phyloP scores from a whole-genome alignment of 2,797 vertebrate genomes.

The Gephyroberyx darwinii region DNA sequence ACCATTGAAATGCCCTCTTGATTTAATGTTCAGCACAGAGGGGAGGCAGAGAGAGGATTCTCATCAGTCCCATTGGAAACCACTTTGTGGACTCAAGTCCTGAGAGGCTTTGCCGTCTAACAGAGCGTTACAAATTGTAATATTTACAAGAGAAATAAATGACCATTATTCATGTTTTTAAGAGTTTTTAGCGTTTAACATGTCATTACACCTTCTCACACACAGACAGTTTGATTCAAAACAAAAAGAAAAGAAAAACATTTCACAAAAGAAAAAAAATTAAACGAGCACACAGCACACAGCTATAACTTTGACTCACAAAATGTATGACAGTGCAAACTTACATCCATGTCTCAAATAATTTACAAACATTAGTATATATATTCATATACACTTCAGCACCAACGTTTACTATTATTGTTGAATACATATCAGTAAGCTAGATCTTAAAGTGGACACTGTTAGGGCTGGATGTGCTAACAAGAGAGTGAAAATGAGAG shows the following conservation, averaged over 20 bases:
- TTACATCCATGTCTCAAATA: constrained; percentile 82
- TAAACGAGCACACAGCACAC: constrained; percentile 76
- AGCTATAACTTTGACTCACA: constrained; percentile 78
- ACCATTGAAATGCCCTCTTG: constrained; percentile 52
- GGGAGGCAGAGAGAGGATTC: constrained; percentile 64
- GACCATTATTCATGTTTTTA: constrained; percentile 48
- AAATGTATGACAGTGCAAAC: constrained; percentile 80
- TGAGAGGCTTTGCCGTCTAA: constrained; percentile 76
- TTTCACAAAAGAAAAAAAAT: constrained; percentile 55
- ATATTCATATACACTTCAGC: constrained; percentile 81
- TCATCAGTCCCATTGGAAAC: constrained; percentile 56
- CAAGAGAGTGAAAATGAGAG: constrained; percentile 24
- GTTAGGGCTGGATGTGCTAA: constrained; percentile 66
- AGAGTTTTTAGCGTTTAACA: constrained; percentile 65
- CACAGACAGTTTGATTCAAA: constrained; percentile 58
- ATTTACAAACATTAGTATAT: constrained; percentile 85
- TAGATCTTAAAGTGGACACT: constrained; percentile 70
- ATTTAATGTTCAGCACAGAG: constrained; percentile 61
- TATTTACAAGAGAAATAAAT: constrained; percentile 80
- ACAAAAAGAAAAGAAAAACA: constrained; percentile 43
- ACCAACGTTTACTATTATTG: constrained; percentile 85
- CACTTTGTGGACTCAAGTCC: constrained; percentile 63
- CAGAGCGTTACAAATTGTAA: constrained; percentile 61
- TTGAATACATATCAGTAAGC: constrained; percentile 81
- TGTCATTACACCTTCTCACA: constrained; percentile 71